phyloP scores from a whole-genome alignment of 2,888 invertebrate species.

The Ormyrus labotus region DNA sequence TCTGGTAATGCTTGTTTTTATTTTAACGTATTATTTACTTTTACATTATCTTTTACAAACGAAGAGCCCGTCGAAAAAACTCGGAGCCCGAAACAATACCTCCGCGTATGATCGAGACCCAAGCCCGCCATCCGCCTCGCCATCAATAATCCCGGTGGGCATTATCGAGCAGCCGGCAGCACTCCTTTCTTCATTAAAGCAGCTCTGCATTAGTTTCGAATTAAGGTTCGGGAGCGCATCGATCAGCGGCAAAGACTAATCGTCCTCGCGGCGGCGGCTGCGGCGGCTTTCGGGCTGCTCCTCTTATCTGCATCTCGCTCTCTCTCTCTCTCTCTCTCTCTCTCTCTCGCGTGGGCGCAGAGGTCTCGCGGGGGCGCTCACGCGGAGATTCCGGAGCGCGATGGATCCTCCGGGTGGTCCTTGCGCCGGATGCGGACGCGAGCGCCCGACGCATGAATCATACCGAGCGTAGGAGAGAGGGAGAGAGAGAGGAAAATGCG shows the following conservation, averaged over 20 bases:
- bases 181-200: conserved; percentile 1
- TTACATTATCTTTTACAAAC: too few relatives aligned
- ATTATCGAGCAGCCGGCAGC: not conserved
- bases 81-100: too few relatives aligned
- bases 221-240: conserved; percentile 31
- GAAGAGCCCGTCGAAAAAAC: too few relatives aligned
- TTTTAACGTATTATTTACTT: too few relatives aligned
- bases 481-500: conserved; percentile 45
- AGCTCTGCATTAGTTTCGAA: conserved; percentile 39
- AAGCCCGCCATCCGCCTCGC: too few relatives aligned
- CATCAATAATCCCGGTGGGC: not conserved
- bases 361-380: conserved; percentile 68
- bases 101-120: too few relatives aligned
- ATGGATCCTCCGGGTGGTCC: conserved; percentile 72
- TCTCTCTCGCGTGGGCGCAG: conserved; percentile 1
- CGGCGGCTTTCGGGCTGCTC: too few relatives aligned
- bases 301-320: too few relatives aligned
- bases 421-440: conserved; percentile 35
- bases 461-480: conserved; percentile 60
- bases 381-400: conserved; percentile 68
- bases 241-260: conserved; percentile 57
- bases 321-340: too few relatives aligned
- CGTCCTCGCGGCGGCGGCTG: not conserved
- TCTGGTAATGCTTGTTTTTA: too few relatives aligned
- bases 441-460: conserved; percentile 68